A percentile compares a stretch with the other conserved stretches of the same genome.
Evolutionary conservation across 2,797 vertebrate genomes (phyloP).

Genomic region (Sebastes variabilis): DNA sequence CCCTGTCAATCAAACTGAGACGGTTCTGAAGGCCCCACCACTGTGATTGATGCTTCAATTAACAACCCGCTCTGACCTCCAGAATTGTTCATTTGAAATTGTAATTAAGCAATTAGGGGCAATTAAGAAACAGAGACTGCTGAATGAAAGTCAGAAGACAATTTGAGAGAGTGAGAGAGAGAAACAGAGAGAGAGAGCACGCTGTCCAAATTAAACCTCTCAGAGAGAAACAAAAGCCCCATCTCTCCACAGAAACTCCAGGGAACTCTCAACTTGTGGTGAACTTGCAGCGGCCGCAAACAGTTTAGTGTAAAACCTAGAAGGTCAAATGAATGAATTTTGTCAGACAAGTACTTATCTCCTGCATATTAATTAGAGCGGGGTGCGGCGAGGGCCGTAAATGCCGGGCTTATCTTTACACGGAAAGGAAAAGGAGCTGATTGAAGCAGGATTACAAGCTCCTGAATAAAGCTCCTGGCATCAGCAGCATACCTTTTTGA

Average conservation of each 20-base stretch:
- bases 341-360: conserved; percentile 84
- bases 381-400: conserved; percentile 73
- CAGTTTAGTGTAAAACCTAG: conserved; percentile 78
- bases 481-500: conserved; percentile 73
- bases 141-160: conserved; percentile 83
- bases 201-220: conserved; percentile 67
- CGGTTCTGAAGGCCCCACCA: conserved; percentile 70
- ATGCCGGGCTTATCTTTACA: conserved; percentile 83
- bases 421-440: conserved; percentile 80
- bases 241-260: conserved; percentile 56
- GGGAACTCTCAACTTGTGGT: conserved; percentile 70
- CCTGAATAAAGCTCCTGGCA: conserved; percentile 80
- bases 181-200: conserved; percentile 38
- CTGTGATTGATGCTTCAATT: conserved; percentile 87
- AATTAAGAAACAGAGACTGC: conserved; percentile 84
- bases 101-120: conserved; percentile 86
- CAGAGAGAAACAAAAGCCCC: conserved; percentile 61
- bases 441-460: conserved; percentile 85
- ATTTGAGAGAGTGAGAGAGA: conserved; percentile 72
- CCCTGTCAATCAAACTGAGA: conserved; percentile 82
- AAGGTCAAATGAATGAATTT: conserved; percentile 84
- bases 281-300: conserved; percentile 72
- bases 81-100: conserved; percentile 87
- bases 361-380: conserved; percentile 83
- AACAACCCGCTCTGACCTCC: conserved; percentile 82